Base-by-base conservation (phyloP, 2,113 vertebrate genomes). In the Hystrix cristata region DNA sequence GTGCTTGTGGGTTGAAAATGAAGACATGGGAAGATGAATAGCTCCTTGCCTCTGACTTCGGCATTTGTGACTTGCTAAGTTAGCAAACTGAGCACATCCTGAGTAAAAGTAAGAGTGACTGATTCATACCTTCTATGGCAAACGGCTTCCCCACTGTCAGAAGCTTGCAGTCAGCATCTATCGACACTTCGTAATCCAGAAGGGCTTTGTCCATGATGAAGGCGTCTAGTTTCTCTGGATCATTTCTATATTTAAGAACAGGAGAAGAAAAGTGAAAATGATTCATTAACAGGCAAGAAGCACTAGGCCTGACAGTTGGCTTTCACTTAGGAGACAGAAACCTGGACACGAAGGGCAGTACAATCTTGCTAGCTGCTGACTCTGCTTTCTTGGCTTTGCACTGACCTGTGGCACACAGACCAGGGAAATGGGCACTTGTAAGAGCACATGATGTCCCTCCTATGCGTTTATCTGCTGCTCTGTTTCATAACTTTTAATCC, bases 161-260 rank as follows among this genome's bases (percentile, higher is more conserved):
- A 81, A 99, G 99, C 98, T 99, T 99, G 98, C 99, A 99, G 98
- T 99, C 99, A 0, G 99, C 99, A 98, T 99, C 99, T 97, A 99
- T 99, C 74, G 99, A 99, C 64, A 99, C 99, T 98, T 99, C 99
- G 84, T 99, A 99, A 98, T 99, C 99, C 98, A 99, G 97, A 96
- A 99, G 99, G n/a, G 99, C 99, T 99, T 99, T 99, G 98, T 99
- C 99, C 99, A 99, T 99, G 98, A 99, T 99, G 98, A 99, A 99
- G 71, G 99, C 99, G 91, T 99, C 99, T 2, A 99, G 99, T 98
- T 99, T 99, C 98, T 99, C 99, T 96, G 99, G 99, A 98, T 99
- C 99, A 43, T 99, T 99, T 98, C 99, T 99, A 94, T 80, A 92
- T 96, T 98, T 64, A 98, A 98, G 65, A 96, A 29, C 82, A 96